Percentiles rank a stretch among this genome's conserved stretches.
These are phyloP conservation scores for Cheilosia variabilis DNA, from an alignment of 2,888 invertebrate species.

Conservation along the genomic window DNA sequence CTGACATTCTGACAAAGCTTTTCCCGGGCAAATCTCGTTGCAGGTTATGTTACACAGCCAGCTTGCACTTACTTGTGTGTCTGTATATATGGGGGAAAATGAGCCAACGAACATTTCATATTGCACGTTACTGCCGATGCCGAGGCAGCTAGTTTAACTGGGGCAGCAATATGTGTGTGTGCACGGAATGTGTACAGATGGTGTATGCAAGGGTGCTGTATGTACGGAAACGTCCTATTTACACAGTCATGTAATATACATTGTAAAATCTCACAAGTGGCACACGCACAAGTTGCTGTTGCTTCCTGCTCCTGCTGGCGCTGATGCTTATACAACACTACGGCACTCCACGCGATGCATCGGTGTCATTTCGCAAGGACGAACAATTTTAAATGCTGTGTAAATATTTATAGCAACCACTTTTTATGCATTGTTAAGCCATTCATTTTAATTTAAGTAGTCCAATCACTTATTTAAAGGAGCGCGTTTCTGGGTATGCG, in stretches of 20 bases:
- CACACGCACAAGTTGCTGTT: constrained; percentile 57
- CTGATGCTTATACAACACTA: not conserved
- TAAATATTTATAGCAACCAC: constrained; percentile 49
- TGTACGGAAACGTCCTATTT: constrained; percentile 53
- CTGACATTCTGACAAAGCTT: constrained; percentile 72
- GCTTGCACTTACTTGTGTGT: constrained; percentile 58
- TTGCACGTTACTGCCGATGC: constrained; percentile 57
- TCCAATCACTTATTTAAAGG: constrained; percentile 14
- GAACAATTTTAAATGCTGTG: constrained; percentile 41
- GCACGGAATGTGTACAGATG: not conserved
- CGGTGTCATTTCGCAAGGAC: constrained; percentile 50
- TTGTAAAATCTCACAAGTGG: constrained; percentile 70
- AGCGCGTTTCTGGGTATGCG: not conserved
- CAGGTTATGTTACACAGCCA: constrained; percentile 41
- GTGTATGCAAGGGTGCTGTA: not conserved
- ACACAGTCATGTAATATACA: constrained; percentile 58
- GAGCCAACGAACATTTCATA: constrained; percentile 42
- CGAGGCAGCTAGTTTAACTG: constrained; percentile 62
- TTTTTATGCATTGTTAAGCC: constrained; percentile 66
- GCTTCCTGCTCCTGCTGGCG: constrained; percentile 10
- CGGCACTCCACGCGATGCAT: constrained; percentile 32
- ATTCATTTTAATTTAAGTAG: constrained; percentile 61
- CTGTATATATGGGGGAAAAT: constrained; percentile 38
- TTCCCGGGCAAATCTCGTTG: constrained; percentile 68
- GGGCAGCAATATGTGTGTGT: constrained; percentile 53